phyloP scores from a whole-genome alignment of 1,140 invertebrate genomes.

The Trichonephila inaurata region DNA sequence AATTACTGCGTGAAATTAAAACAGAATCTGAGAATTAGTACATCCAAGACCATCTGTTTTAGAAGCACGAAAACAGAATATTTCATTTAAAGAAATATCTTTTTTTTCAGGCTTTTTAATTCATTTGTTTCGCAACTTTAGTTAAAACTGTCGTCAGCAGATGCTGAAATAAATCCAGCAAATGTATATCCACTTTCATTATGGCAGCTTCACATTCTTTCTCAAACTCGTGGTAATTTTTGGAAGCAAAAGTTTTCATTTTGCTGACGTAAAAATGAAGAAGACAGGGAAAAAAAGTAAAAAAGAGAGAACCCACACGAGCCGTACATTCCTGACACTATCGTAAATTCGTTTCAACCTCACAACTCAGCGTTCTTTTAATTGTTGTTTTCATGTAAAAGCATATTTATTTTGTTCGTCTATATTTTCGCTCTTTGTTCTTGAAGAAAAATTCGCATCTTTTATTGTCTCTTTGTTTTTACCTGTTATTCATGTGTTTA shows the following conservation, averaged over 20 bases:
- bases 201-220: not conserved
- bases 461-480: too few relatives aligned
- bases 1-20: not conserved
- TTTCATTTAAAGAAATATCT: not conserved
- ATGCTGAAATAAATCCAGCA: not conserved
- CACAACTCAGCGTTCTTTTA: not conserved
- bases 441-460: not conserved
- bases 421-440: not conserved
- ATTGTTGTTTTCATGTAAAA: not conserved
- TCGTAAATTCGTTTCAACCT: not conserved
- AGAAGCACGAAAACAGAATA: not conserved
- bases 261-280: not conserved
- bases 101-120: not conserved
- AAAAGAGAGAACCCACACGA: too few relatives aligned
- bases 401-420: not conserved
- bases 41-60: not conserved
- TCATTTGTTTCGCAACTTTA: not conserved
- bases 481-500: too few relatives aligned
- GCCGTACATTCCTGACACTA: not conserved
- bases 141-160: not conserved
- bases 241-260: not conserved
- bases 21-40: not conserved
- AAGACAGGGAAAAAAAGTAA: too few relatives aligned
- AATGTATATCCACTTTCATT: slow-evolving; percentile 17
- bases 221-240: not conserved